A percentile compares a stretch with the other conserved stretches of the same genome.
These are phyloP conservation scores for Recurvirostra avosetta DNA, from an alignment of 2,113 vertebrate genomes.

Conservation along the genomic window DNA sequence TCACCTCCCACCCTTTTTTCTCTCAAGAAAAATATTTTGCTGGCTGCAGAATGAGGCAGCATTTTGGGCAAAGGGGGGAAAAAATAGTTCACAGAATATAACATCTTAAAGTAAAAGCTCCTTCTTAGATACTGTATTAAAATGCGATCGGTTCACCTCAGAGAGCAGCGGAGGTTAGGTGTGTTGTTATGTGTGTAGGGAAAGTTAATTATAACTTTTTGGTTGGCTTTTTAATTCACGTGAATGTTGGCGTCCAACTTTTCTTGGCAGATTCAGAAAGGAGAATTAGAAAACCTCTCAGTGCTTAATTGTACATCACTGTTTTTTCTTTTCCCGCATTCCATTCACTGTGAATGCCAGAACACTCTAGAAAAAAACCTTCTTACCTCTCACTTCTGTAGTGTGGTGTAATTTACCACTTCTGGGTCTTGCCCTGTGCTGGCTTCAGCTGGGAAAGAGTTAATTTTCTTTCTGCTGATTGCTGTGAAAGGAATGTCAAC, in stretches of 20 bases:
- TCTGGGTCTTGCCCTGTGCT: background rate
- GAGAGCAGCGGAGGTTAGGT: background rate
- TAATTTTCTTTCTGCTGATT: background rate
- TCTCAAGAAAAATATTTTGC: constrained; percentile 10
- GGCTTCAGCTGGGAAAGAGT: background rate
- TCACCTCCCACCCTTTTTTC: background rate
- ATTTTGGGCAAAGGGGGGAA: background rate
- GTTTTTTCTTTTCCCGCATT: background rate
- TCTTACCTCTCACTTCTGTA: background rate
- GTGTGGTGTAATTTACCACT: background rate
- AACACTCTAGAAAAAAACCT: background rate
- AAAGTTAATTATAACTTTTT: background rate
- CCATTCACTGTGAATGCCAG: background rate
- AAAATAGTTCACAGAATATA: background rate
- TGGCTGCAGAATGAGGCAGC: constrained; percentile 4
- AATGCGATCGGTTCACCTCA: background rate
- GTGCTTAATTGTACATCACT: background rate
- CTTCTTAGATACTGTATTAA: background rate
- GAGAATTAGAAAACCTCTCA: background rate
- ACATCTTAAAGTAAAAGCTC: background rate
- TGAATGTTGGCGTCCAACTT: background rate
- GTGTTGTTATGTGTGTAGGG: background rate
- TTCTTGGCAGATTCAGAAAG: background rate
- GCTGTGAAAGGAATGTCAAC: background rate
- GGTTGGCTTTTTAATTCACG: background rate